Base-by-base conservation (phyloP, 2,888 invertebrate species). In the Acronicta psi region DNA sequence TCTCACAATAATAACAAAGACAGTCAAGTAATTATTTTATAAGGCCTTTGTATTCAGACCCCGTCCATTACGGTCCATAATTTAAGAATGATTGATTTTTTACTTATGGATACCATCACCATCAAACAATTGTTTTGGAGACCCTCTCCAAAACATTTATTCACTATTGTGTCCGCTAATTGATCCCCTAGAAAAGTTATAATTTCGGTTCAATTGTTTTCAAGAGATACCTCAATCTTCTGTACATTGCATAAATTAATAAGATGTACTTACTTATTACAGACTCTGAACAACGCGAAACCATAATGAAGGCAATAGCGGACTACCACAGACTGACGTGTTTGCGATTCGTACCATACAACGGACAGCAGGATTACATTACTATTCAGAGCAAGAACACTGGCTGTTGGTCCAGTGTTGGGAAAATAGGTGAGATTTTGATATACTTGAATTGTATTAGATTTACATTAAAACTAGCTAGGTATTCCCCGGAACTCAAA, bases 361-460 rank as follows among this genome's bases (percentile, higher is more conserved):
- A 88, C 0, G 91, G 94, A 0, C 96, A 97, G 79, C 80, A 74
- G 0, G 97, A 97, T 83, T 97, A 97, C 84, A 88, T 97, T 42
- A 92, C 95, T 9, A 96, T 97, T 65, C 95, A 95, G 38, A 96
- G 95, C 71, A 94, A 94, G n/a, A 95, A 94, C 59, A 96, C 96
- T 0, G 97, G 97, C 1, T 98, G 97, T 82, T 97, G 97, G 97
- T 97, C 97, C 4, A 96, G 96, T 58, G 97, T 97, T 0, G 97
- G 97, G 0, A 95, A 95, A 25, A 94, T 96, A 23, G 97, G 97
- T 78, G 71, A 77, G 77, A 25, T 2, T 31, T 20, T 31, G 16
- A 34, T 1, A 23, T 11, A 18, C 18, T 18, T 9, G 34, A 18
- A 9, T 16, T 18, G 18, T 5, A 34, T 10, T n/a, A 2, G 34